phyloP scores from a whole-genome alignment of 2,888 invertebrate genomes.

The Gibbula magus region DNA sequence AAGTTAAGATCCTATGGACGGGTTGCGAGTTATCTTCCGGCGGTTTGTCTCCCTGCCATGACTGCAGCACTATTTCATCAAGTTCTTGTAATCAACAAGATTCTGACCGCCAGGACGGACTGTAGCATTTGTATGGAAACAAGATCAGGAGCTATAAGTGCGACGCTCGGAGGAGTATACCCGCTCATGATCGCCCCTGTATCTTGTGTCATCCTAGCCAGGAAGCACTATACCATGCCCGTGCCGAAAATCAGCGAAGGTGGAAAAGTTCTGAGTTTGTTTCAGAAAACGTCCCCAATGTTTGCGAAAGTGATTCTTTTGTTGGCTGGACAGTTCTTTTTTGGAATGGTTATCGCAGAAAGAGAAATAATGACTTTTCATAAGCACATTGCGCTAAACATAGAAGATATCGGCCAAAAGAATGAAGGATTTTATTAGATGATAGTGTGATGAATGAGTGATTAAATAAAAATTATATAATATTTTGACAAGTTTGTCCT shows the following conservation, averaged over 20 bases:
- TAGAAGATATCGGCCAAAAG: not conserved
- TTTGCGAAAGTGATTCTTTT: not conserved
- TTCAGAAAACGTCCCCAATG: not conserved
- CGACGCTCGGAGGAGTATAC: not conserved
- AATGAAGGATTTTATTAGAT: slow-evolving; percentile 11
- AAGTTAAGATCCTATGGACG: not conserved
- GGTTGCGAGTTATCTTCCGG: not conserved
- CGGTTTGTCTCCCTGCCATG: not conserved
- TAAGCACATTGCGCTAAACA: not conserved
- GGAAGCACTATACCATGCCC: not conserved
- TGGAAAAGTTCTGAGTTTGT: not conserved
- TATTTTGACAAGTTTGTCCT: not conserved
- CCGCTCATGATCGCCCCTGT: not conserved
- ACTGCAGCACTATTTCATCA: not conserved
- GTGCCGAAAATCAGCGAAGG: not conserved
- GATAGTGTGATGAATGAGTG: not conserved
- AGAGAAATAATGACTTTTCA: not conserved
- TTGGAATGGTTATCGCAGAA: not conserved
- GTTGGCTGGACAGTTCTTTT: slow-evolving; percentile 2
- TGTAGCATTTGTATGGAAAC: not conserved
- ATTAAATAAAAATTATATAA: not conserved
- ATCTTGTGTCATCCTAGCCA: slow-evolving; percentile 11
- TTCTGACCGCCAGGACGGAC: not conserved
- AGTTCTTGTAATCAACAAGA: not conserved
- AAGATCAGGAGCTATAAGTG: not conserved